Evolutionary conservation across 2,797 vertebrate species (phyloP), one percentile per base, ranked within the genome.

Genomic region (Periophthalmus magnuspinnatus): DNA sequence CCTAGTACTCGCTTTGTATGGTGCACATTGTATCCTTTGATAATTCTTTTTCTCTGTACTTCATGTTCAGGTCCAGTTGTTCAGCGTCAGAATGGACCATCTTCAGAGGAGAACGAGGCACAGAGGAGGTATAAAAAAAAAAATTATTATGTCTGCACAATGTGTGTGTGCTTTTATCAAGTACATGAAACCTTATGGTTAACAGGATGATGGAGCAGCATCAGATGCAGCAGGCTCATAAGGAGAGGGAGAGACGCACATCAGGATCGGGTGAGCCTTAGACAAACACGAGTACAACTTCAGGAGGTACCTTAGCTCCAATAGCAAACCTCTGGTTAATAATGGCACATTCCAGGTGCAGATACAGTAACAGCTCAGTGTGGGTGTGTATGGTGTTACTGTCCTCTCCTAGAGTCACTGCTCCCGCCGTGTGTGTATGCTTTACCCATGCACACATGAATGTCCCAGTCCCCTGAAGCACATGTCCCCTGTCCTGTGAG

Each of bases 41-140:
- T 21, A 3, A 33, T 61, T 38, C 1, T 6, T 28, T n/a, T 28
- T 38, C 45, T 28, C 16, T 33, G 59, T 78, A 76, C 84, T 64
- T 84, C 45, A 74, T 67, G 67, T 79, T 9, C 80, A 99, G 97
- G 97, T 93, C 96, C 96, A 85, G 92, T 94, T 75, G 93, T 94
- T 81, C 97, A 97, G 86, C 96, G 97, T 72, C 97, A 98, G 92
- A 99, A 99, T 93, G 97, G 97, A 80, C 96, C 96, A 16, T 95
- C 95, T 72, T 95, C 96, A 52, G 97, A 99, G 65, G 97, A 99
- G 82, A 92, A 90, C 88, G 97, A 99, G 87, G 93, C 95, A 61
- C 97, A 97, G 83, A 96, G 97, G 93, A 97, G 97, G 97, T 98
- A 92, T 28, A 28, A 66, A 55, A n/a, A 47, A 5, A 17, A 48